Evolutionary conservation across 2,113 vertebrate species (phyloP), one percentile per base, ranked within the genome.

Genomic region (Tachysurus fulvidraco): DNA sequence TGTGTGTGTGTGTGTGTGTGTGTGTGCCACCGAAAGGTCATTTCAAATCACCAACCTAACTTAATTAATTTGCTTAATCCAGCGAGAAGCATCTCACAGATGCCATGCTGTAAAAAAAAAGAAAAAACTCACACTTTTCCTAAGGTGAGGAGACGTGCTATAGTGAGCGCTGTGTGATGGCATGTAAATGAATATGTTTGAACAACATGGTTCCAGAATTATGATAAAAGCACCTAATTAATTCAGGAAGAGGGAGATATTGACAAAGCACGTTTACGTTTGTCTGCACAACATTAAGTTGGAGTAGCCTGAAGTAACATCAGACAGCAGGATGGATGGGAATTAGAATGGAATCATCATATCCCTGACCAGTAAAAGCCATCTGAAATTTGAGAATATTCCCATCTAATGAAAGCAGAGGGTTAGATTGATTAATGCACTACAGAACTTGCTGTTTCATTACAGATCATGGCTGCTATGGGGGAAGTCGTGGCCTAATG

Each of bases 61-160:
- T 93, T 93, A 94, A 94, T 94, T 94, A 92, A 93, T 92, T 93
- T 92, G 89, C 92, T 93, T 94, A 93, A 94, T 94, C 92, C 90
- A 88, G 89, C 83, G 41, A 83, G 86, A 78, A 76, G 36, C 28
- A 30, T 69, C 30, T 17, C 52, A 74, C 81, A 64, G 23, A 44
- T 14, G 25, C 64, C 36, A 83, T 13, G 69, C 60, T 55, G 46
- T 9, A 28, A 54, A 41, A 50, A 50, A 50, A 28, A 28, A 41
- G 5, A 50, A 50, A 54, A 21, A 28, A 25, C 64, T 46, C 28
- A 41, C 60, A 79, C 19, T 41, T 50, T n/a, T 55, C 69, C 77
- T 59, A 60, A 83, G 52, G 65, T n/a, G 50, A 28, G 41, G 44
- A 54, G 54, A 30, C 16, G 5, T 50, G 69, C 41, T 41, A 76